Evolutionary conservation across 30 jellyfish, hydroid and myxozoan species (phyloP), one percentile per base, ranked within the genome.

Genomic region (Pseudorhiza aurosa): DNA sequence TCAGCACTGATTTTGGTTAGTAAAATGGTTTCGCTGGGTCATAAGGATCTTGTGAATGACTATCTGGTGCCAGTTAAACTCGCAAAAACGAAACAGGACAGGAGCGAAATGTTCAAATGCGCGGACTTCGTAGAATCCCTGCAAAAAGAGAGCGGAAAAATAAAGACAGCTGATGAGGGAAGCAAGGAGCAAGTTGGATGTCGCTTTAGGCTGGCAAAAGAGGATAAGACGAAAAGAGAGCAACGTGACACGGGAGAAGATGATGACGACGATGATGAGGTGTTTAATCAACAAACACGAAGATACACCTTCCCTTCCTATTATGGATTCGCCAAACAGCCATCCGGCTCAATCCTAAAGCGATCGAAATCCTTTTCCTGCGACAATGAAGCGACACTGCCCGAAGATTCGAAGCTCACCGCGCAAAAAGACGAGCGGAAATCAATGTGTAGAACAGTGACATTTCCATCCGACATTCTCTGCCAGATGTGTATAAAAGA

Each of bases 391-490:
- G 31, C 56, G 49, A 43, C 79, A 62, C 29, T 25, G 60, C 81
- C 72, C 17, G 82, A 43, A 40, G 81, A 27, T 2, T 29, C 26
- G 26, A 53, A 50, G 33, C 79, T 57, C 7, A 24, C 39, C 31
- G 1, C 56, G 22, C 55, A 42, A 39, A 59, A 51, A 19, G 70
- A 18, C 30, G 79, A 9, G n/a, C 31, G 76, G 33, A 77, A 77
- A 67, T 68, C 65, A 10, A 19, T 74, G 21, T 60, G 18, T 67
- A 68, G 89, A 40, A 50, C 82, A 26, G 84, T 84, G 58, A 58
- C 88, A 43, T 84, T 84, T 72, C 84, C 95, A 42, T 63, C 95
- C 30, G 84, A 84, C 31, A 59, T 73, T 25, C 88, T 85, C 18
- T 72, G 86, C 50, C 90, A 67, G 21, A 77, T 62, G 40, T 72